Evolutionary conservation across 2,888 invertebrate genomes (phyloP), one percentile per base, ranked within the genome.

Genomic region (Dyspetes luteomarginatus): DNA sequence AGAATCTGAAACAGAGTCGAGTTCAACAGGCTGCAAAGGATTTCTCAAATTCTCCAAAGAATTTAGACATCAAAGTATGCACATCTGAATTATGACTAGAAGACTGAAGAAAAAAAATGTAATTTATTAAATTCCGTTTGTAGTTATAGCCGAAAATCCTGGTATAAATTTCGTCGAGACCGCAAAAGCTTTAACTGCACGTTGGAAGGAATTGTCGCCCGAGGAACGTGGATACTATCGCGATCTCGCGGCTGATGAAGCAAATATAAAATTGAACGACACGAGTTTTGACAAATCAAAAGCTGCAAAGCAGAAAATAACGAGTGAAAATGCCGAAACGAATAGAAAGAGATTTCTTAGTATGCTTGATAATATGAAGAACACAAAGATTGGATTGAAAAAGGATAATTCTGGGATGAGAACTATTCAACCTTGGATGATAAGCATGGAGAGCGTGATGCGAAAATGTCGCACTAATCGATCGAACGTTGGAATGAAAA

Each of bases 181-280:
- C 4, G 93, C 93, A n/a, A 83, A 84, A 52, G 77, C 86, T n/a
- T 83, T 93, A 65, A 90, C 90, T 12, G 81, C 83, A 52, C 85
- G 87, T 3, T 93, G 93, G 93, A 90, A 90, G 78, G 80, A 87
- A 52, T 83, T 93, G 52, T 86, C 90, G 0, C 82, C 88, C 1
- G 90, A 91, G 43, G 92, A 93, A 76, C 92, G 91, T 65, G 89
- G 90, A 15, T 87, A 86, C 78, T 93, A 92, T 82, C 85, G 89
- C 64, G 86, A 88, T 58, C 69, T 87, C 5, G 89, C 85, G 24
- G 82, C 83, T 24, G 87, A 88, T 60, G 60, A 85, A 7, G 82
- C 83, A 3, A 77, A 82, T 2, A 45, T 87, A 58, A 82, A 85
- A 50, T 50, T 80, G 26, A 67, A 62, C 3, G 45, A 79, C 7